phyloP scores from a whole-genome alignment of 1,140 invertebrate species.

The Bicyclus anynana region DNA sequence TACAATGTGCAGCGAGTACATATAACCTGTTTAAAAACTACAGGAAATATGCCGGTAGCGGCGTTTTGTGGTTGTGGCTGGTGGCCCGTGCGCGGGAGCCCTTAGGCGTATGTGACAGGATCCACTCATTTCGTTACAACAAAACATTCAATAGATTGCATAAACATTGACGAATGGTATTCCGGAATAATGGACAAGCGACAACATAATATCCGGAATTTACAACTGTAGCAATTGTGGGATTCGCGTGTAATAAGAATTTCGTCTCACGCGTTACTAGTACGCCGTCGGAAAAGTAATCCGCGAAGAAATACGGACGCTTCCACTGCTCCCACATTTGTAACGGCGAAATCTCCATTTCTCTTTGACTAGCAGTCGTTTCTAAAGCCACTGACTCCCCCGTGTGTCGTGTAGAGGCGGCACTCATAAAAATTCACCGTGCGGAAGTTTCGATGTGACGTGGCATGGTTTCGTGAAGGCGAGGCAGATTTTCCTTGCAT shows the following conservation, averaged over 20 bases:
- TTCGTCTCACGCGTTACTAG: constrained; percentile 53
- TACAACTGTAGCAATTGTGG: constrained; percentile 55
- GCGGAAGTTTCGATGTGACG: constrained; percentile 52
- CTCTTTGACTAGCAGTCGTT: constrained; percentile 67
- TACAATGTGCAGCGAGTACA: too few species aligned
- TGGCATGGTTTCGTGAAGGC: constrained; percentile 35
- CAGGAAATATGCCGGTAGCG: too few species aligned
- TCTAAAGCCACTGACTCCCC: constrained; percentile 60
- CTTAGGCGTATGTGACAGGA: too few species aligned
- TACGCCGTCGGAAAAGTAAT: constrained; percentile 63
- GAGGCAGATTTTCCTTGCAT: constrained; percentile 21
- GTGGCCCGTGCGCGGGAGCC: too few species aligned
- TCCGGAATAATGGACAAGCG: not conserved
- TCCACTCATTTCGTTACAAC: too few species aligned
- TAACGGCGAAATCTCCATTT: constrained; percentile 71
- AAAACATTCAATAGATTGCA: too few species aligned
- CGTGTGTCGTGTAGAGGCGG: constrained; percentile 58
- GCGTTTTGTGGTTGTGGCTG: too few species aligned
- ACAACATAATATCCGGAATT: constrained; percentile 22
- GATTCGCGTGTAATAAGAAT: constrained; percentile 64
- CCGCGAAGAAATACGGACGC: constrained; percentile 63
- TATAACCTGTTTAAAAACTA: too few species aligned
- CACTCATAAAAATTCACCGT: constrained; percentile 69
- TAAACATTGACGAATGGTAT: not conserved
- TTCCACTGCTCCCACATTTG: constrained; percentile 65